Percentiles rank a stretch among this genome's conserved stretches.
phyloP scores from a whole-genome alignment of 2,113 vertebrate species.

The Nothocercus nigrocapillus region DNA sequence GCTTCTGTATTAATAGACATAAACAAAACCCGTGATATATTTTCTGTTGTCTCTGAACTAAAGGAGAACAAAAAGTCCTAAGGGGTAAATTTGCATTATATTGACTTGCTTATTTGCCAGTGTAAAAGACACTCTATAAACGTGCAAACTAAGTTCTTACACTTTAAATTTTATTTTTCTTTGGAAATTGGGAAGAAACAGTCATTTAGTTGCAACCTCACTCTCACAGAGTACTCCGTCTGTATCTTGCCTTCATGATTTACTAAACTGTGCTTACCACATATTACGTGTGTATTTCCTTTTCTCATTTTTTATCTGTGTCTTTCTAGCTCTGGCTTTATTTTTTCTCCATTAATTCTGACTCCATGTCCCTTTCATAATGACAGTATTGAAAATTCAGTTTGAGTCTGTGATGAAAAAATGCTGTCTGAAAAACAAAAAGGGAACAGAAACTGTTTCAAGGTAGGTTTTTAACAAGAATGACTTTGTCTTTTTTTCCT shows the following conservation, averaged over 20 bases:
- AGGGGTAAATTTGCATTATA: background rate
- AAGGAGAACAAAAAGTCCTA: background rate
- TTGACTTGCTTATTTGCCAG: background rate
- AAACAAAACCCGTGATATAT: rapidly evolving
- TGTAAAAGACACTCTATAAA: background rate
- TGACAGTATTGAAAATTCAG: background rate
- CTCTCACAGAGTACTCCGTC: background rate
- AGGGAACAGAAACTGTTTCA: background rate
- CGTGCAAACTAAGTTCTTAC: background rate
- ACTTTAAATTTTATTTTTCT: background rate
- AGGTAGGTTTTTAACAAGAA: background rate
- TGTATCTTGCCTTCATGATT: background rate
- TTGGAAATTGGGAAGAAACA: background rate
- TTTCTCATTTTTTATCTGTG: background rate
- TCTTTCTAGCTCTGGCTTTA: background rate
- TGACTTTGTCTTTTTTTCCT: background rate
- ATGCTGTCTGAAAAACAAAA: background rate
- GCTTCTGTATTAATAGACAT: background rate
- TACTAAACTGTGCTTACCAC: background rate
- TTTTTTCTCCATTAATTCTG: background rate
- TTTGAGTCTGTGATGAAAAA: background rate
- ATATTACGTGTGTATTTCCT: background rate
- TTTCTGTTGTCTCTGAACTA: background rate
- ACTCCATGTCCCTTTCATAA: background rate
- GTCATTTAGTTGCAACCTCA: background rate